Percentiles rank a stretch among this genome's conserved stretches.
These are phyloP conservation scores for Lepus timidus DNA, from an alignment of 2,113 vertebrate species.

Conservation along the genomic window DNA sequence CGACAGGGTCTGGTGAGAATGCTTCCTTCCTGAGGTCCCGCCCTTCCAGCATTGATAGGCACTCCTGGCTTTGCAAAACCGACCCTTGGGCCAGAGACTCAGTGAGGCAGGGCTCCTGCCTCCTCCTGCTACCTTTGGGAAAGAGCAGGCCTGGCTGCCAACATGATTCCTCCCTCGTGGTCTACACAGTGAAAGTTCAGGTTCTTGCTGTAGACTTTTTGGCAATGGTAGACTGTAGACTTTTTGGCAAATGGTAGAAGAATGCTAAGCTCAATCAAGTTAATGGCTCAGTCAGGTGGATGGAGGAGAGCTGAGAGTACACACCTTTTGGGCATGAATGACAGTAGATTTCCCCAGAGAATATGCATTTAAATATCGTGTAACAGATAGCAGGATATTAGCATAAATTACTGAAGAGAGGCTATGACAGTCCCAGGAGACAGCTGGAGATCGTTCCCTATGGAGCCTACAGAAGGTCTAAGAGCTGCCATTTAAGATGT, in stretches of 20 bases:
- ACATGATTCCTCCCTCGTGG: too few species aligned
- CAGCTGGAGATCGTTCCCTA: background rate
- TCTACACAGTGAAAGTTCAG: background rate
- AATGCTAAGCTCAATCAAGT: background rate
- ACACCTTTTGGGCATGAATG: background rate
- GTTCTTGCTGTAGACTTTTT: background rate
- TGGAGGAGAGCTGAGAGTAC: background rate
- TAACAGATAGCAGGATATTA: background rate
- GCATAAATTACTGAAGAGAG: background rate
- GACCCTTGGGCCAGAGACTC: background rate
- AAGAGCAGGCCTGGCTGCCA: too few species aligned
- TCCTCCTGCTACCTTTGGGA: background rate
- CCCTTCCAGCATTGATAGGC: background rate
- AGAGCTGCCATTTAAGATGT: too few species aligned
- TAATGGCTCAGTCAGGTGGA: background rate
- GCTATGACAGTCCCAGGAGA: background rate
- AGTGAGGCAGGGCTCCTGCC: background rate
- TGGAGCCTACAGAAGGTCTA: background rate
- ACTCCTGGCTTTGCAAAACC: background rate
- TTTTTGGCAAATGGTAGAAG: too few species aligned
- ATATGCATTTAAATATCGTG: background rate
- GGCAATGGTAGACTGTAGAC: background rate
- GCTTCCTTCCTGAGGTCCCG: too few species aligned
- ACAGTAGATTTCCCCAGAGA: background rate
- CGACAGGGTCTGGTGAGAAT: background rate